Evolutionary conservation across 2,888 invertebrate species (phyloP).

Genomic region (Amphimallon solstitiale): DNA sequence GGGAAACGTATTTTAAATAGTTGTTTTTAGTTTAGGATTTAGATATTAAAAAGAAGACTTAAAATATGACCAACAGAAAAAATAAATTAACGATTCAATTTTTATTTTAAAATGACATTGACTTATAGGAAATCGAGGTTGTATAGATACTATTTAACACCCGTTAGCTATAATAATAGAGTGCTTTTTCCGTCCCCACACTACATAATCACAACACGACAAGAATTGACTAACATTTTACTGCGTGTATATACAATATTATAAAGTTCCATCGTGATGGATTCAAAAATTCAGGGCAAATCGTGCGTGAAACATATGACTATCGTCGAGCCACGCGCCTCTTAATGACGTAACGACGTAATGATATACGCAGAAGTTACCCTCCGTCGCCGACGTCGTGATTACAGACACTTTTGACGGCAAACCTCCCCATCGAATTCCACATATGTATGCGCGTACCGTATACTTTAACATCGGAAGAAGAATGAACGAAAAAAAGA

Average conservation of each 20-base stretch:
- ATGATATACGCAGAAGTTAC: constrained; percentile 33
- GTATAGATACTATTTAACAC: too few species aligned
- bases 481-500: too few species aligned
- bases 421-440: neutral
- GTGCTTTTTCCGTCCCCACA: too few species aligned
- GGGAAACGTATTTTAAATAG: too few species aligned
- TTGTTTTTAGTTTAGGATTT: too few species aligned
- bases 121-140: too few species aligned
- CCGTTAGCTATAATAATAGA: too few species aligned
- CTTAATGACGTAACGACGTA: constrained; percentile 42
- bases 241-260: neutral
- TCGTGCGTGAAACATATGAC: constrained; percentile 47
- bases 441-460: neutral
- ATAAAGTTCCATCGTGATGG: neutral
- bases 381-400: constrained; percentile 25
- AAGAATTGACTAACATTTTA: neutral
- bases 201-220: neutral
- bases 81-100: too few species aligned
- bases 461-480: neutral
- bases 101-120: too few species aligned
- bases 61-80: too few species aligned
- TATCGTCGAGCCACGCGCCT: constrained; percentile 46
- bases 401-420: constrained; percentile 24
- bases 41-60: too few species aligned
- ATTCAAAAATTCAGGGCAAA: constrained; percentile 35